phyloP scores from a whole-genome alignment of 2,113 vertebrate species.

The Tachycineta bicolor region DNA sequence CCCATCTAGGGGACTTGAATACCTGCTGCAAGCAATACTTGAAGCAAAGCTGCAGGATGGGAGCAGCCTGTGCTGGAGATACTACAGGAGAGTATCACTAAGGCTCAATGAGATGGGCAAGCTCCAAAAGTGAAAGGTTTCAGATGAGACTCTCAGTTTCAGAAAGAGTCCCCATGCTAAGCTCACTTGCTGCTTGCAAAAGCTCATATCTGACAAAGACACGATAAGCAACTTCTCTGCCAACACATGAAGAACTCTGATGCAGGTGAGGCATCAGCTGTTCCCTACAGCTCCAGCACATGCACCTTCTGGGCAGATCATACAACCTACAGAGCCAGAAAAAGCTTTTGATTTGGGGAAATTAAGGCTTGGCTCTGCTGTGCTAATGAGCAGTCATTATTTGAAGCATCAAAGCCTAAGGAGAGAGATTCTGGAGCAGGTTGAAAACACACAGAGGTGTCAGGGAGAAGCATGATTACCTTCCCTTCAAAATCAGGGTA shows the following conservation, averaged over 20 bases:
- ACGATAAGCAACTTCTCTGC: not conserved
- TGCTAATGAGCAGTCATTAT: not conserved
- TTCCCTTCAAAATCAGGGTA: not conserved
- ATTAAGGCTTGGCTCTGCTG: not conserved
- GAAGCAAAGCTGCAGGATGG: not conserved
- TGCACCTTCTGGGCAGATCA: not conserved
- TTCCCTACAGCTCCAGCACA: not conserved
- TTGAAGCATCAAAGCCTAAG: not conserved
- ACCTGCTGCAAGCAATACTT: not conserved
- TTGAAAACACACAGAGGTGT: not conserved
- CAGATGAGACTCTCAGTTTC: not conserved
- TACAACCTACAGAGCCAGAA: not conserved
- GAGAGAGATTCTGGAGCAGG: not conserved
- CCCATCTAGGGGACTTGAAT: not conserved
- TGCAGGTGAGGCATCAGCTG: not conserved
- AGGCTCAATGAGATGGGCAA: not conserved
- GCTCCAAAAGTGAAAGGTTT: not conserved
- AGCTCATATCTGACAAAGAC: not conserved
- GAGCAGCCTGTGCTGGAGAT: not conserved
- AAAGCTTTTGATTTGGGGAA: not conserved
- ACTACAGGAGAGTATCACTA: not conserved
- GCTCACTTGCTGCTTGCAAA: not conserved
- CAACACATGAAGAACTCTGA: fast-evolving
- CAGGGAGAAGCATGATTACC: not conserved
- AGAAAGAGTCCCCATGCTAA: not conserved